Base-by-base conservation (phyloP, 1,140 invertebrate genomes). In the Potamilus streckersoni region DNA sequence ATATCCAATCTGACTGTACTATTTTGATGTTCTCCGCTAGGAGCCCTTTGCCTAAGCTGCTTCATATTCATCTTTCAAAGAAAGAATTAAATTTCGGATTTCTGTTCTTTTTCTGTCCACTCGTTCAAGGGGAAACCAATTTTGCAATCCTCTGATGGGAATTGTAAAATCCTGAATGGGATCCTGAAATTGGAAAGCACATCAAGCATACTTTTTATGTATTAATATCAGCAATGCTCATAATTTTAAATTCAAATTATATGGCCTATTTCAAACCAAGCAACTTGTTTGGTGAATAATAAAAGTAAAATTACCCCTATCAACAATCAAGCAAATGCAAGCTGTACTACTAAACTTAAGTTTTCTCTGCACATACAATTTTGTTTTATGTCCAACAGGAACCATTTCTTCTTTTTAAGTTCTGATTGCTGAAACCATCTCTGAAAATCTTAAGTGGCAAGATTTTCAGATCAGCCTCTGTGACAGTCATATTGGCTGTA, bases 161-260 rank as follows among this genome's bases (percentile, higher is more conserved):
- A 89, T 84, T 38, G 79, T 80, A 78, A 87, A 91, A 72, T 89
- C 87, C 61, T 83, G 86, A 20, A 91, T 85, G 23, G 90, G 90
- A 70, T 88, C 85, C 90, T 91, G 83, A 67, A 87, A 88, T 59
- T 49, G 62, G 76, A 63, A 62, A 64, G n/a, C 31, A 13, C 55
- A 11, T 38, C 63, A 58, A 20, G n/a, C 60, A 55, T 57, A 49
- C 17, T 63, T 20, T 56, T 55, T 6, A 49, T 49, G 38, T 49
- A 49, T 49, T 49, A 58, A 19, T 60, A 6, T 69, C 31, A 56
- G 27, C 23, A 63, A 38, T 66, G 65, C 62, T 62, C 38, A 67
- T 31, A 69, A 70, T 6, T 68, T 17, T 31, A 31, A 31, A 31
- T 31, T 31, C 4, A 31, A 31, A 31, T 31, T 4, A 31, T 31